A percentile compares a stretch with the other conserved stretches of the same genome.
These are phyloP conservation scores for Galleria mellonella DNA, from an alignment of 1,140 invertebrate genomes.

Conservation along the genomic window DNA sequence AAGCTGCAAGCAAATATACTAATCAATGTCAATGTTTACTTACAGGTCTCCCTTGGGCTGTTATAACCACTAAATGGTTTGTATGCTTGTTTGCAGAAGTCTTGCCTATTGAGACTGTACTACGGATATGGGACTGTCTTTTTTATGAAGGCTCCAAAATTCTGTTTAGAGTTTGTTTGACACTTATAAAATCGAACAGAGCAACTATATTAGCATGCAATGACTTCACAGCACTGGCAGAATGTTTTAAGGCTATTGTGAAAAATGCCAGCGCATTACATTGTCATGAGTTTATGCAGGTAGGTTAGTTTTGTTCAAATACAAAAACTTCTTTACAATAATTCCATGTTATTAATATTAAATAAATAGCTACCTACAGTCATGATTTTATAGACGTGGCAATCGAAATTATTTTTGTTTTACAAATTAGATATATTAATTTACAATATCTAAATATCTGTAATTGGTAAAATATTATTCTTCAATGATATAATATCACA, in stretches of 20 bases:
- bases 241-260: conserved; percentile 86
- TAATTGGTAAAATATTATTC: too few species aligned
- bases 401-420: too few species aligned
- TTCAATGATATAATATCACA: too few species aligned
- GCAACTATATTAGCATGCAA: conserved; percentile 81
- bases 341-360: not conserved
- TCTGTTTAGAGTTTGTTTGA: conserved; percentile 89
- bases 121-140: conserved; percentile 95
- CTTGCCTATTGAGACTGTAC: conserved; percentile 91
- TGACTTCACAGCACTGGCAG: conserved; percentile 83
- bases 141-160: conserved; percentile 94
- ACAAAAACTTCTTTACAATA: not conserved
- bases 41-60: conserved; percentile 86
- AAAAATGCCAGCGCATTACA: conserved; percentile 82
- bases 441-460: too few species aligned
- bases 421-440: too few species aligned
- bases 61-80: conserved; percentile 95
- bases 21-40: conserved; percentile 4
- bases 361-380: too few species aligned
- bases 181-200: conserved; percentile 85
- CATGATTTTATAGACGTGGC: too few species aligned
- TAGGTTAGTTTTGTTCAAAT: conserved; percentile 42
- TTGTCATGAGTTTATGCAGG: conserved; percentile 91
- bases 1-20: not conserved
- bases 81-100: conserved; percentile 95